phyloP scores from a whole-genome alignment of 2,113 vertebrate species.

The Petaurus breviceps region DNA sequence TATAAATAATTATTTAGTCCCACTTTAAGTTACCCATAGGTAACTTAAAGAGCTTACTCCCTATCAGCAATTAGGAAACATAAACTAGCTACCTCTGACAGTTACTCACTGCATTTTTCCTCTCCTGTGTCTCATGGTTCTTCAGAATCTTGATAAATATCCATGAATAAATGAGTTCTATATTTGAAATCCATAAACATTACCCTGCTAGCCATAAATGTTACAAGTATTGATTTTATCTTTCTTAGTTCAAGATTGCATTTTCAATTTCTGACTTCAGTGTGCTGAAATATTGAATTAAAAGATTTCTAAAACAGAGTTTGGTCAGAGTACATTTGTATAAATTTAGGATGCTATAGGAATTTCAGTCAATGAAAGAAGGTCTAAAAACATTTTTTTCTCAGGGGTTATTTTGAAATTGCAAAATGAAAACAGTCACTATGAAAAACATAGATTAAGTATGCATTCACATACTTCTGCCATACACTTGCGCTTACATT shows the following conservation, averaged over 20 bases:
- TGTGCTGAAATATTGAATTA: constrained; percentile 79
- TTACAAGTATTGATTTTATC: constrained; percentile 80
- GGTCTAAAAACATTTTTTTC: constrained; percentile 3
- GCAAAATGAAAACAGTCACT: neutral
- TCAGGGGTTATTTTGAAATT: constrained; percentile 55
- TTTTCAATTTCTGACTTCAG: constrained; percentile 75
- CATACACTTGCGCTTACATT: neutral
- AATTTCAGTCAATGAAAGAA: constrained; percentile 37
- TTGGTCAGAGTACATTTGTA: constrained; percentile 55
- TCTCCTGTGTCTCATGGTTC: constrained; percentile 69
- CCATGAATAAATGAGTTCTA: constrained; percentile 77
- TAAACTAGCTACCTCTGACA: constrained; percentile 48
- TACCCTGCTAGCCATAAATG: constrained; percentile 77
- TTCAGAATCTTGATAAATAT: constrained; percentile 76
- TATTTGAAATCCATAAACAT: constrained; percentile 80
- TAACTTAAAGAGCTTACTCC: neutral
- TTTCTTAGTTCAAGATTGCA: constrained; percentile 72
- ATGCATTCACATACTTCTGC: constrained; percentile 1
- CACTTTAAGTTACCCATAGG: no score
- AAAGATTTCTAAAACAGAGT: constrained; percentile 58
- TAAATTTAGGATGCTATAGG: constrained; percentile 27
- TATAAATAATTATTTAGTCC: neutral
- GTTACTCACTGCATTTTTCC: constrained; percentile 73
- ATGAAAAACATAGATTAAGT: neutral
- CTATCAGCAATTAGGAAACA: neutral